phyloP scores from a whole-genome alignment of 2,888 invertebrate genomes.

The Micoletzkya japonica region DNA sequence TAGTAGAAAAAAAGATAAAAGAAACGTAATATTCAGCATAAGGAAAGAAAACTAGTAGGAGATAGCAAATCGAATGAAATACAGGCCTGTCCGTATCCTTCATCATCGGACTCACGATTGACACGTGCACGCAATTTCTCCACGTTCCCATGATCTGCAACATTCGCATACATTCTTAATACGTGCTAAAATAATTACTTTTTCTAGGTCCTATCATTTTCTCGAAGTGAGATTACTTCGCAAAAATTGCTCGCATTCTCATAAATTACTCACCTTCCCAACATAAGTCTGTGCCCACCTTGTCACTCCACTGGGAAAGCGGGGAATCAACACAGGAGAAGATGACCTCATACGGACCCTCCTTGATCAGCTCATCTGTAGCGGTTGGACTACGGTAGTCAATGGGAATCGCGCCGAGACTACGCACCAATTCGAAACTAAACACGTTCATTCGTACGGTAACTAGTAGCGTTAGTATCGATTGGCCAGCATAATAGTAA shows the following conservation, averaged over 20 bases:
- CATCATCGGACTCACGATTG: conserved; percentile 81
- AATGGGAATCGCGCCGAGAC: conserved; percentile 76
- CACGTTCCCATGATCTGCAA: conserved; percentile 68
- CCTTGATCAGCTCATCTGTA: conserved; percentile 70
- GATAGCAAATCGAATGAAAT: not conserved
- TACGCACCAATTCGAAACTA: too few relatives aligned
- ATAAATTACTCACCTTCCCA: too few relatives aligned
- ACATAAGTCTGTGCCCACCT: conserved; percentile 38
- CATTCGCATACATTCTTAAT: too few relatives aligned
- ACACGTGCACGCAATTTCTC: conserved; percentile 76
- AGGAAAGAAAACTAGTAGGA: not conserved
- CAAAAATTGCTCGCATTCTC: too few relatives aligned
- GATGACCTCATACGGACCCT: conserved; percentile 80
- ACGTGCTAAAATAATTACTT: too few relatives aligned
- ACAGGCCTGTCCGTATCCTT: conserved; percentile 75
- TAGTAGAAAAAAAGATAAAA: not conserved
- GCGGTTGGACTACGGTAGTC: conserved; percentile 77
- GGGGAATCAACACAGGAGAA: conserved; percentile 77
- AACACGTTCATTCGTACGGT: too few relatives aligned
- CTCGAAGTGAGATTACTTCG: too few relatives aligned
- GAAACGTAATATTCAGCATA: not conserved
- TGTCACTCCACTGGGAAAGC: conserved; percentile 55
- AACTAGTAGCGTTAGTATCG: too few relatives aligned
- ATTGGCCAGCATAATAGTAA: too few relatives aligned
- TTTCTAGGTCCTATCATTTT: too few relatives aligned